These are phyloP conservation scores for Cydia amplana DNA, from an alignment of 1,140 invertebrate species.

Conservation along the genomic window DNA sequence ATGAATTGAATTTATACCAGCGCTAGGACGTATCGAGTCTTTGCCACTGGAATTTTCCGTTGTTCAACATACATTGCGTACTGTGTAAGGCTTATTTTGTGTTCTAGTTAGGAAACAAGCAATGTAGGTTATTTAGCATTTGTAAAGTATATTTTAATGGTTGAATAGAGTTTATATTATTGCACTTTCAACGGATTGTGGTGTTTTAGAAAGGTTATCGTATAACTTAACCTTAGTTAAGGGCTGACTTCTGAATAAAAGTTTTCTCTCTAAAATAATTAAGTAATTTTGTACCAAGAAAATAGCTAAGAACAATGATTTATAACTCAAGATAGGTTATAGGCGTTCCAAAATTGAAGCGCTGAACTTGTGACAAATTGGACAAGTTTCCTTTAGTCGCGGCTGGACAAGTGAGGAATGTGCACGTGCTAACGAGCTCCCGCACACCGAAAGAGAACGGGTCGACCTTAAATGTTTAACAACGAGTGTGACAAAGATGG, in stretches of 20 bases:
- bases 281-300: too few species aligned
- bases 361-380: too few species aligned
- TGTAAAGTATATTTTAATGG: neutral
- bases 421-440: too few species aligned
- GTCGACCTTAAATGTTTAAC: too few species aligned
- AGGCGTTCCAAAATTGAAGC: too few species aligned
- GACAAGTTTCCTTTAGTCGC: too few species aligned
- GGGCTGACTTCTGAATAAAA: neutral
- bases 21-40: slow-evolving; percentile 49
- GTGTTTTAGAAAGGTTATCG: slow-evolving; percentile 2
- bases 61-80: slow-evolving; percentile 5
- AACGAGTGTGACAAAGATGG: too few species aligned
- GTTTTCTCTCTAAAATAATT: neutral
- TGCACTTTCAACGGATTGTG: slow-evolving; percentile 9
- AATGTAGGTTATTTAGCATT: neutral
- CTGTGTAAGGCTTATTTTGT: too few species aligned
- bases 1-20: slow-evolving; percentile 72
- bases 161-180: slow-evolving; percentile 4
- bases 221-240: neutral
- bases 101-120: neutral
- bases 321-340: too few species aligned
- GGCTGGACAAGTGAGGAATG: too few species aligned
- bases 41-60: slow-evolving; percentile 36
- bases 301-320: too few species aligned
- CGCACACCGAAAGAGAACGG: too few species aligned